phyloP scores from a whole-genome alignment of 2,113 vertebrate genomes.

The Rhipidura dahli region DNA sequence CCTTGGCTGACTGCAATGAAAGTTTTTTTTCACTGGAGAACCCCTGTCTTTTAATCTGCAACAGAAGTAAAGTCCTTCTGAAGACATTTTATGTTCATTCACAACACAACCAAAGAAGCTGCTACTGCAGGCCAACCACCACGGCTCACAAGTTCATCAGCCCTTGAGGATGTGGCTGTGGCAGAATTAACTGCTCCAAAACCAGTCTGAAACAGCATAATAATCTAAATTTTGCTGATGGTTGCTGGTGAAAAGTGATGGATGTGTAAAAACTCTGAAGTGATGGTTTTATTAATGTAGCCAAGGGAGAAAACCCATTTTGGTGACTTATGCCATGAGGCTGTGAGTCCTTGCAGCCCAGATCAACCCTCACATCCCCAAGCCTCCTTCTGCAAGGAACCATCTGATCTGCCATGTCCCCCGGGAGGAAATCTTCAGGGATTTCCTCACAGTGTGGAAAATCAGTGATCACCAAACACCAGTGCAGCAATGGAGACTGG shows the following conservation, averaged over 20 bases:
- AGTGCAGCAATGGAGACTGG: rapidly evolving
- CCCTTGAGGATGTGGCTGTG: rapidly evolving
- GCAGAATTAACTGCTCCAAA: background rate
- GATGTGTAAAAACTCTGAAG: background rate
- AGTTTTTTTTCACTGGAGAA: background rate
- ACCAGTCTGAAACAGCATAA: background rate
- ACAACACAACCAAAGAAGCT: background rate
- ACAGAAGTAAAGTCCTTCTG: background rate
- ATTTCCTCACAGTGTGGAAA: rapidly evolving
- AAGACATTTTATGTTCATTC: background rate
- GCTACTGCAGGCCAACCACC: background rate
- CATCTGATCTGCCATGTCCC: background rate
- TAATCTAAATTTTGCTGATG: background rate
- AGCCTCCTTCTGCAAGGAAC: background rate
- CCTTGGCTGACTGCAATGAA: background rate
- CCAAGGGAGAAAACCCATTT: background rate
- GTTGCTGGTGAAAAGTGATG: background rate
- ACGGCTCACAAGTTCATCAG: background rate
- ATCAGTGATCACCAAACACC: background rate
- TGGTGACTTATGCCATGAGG: background rate
- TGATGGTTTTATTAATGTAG: background rate
- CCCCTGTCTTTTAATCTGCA: background rate
- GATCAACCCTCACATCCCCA: background rate
- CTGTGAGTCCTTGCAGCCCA: background rate
- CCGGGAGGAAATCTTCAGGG: background rate